Conservation (phyloP, 2,797 vertebrate species). For the Sarcophilus harrisii region DNA sequence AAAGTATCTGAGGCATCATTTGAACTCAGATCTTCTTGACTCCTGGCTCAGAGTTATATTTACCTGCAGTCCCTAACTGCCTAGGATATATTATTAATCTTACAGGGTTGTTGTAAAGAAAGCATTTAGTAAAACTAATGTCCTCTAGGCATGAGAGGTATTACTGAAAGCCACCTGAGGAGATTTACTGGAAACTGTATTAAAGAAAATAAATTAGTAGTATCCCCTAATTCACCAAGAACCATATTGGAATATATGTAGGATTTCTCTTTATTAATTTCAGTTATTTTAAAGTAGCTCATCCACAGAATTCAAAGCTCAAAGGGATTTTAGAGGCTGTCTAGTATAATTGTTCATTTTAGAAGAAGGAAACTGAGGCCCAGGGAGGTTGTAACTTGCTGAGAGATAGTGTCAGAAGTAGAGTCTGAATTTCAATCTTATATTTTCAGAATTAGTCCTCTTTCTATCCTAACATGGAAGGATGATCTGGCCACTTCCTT, state of each 20-base stretch:
- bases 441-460: background rate
- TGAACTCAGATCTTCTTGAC: background rate
- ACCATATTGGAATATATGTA: background rate
- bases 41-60: background rate
- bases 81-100: background rate
- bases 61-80: background rate
- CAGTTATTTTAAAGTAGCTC: background rate
- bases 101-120: background rate
- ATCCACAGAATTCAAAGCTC: background rate
- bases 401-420: background rate
- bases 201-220: background rate
- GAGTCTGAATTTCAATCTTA: background rate
- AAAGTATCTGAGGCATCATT: background rate
- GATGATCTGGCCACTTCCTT: background rate
- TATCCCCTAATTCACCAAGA: background rate
- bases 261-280: background rate
- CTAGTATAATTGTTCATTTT: background rate
- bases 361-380: background rate
- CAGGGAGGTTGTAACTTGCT: background rate
- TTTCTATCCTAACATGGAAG: background rate
- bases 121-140: background rate
- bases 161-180: background rate
- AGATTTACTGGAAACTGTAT: background rate
- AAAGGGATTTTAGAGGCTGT: background rate
- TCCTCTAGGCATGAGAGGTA: background rate